Evolutionary conservation across 1,140 invertebrate genomes (phyloP), one percentile per base, ranked within the genome.

Genomic region (Musca vetustissima): DNA sequence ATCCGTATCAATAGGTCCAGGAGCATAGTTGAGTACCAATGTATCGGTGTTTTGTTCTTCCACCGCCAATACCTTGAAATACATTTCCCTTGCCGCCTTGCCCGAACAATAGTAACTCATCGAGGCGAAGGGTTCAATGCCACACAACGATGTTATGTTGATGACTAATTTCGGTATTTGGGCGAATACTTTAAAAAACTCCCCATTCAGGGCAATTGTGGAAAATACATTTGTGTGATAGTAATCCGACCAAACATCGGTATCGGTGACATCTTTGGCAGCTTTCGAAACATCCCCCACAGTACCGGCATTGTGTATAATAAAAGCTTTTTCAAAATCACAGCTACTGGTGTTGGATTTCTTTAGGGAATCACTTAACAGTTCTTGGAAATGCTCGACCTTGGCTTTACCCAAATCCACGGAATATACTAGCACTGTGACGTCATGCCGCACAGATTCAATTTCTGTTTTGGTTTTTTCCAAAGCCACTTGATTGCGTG

Each of bases 1-100:
- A 59, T 93, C 90, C 0, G 96, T 98, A 71, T 95, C 87, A 4
- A 98, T 91, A 4, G 96, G 94, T 22, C 97, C 96, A 0, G 97
- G 97, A 3, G 95, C 91, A 85, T 98, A 99, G 83, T 91, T 97
- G 2, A 99, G 81, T 13, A 98, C 90, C 67, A 89, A 84, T 0
- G 95, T 84, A 21, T 88, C 77, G 73, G 92, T 88, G 0, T 68
- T 11, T 0, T 72, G 7, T 68, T 83, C 80, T 85, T 99, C 97
- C 25, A 87, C 82, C 7, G 94, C 94, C 55, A 99, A 84, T 32
- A 92, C 90, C 76, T 89, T 89, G 76, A 98, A 96, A 78, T 91
- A 95, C 89, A 97, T 93, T 76, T 98, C 94, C 64, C 96, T 84
- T n/a, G 93, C 91, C 15, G 96, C 93, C 86, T 95, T 96, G 57